Conservation (phyloP, 2,888 invertebrate species). For the Ornithoptera alexandrae region DNA sequence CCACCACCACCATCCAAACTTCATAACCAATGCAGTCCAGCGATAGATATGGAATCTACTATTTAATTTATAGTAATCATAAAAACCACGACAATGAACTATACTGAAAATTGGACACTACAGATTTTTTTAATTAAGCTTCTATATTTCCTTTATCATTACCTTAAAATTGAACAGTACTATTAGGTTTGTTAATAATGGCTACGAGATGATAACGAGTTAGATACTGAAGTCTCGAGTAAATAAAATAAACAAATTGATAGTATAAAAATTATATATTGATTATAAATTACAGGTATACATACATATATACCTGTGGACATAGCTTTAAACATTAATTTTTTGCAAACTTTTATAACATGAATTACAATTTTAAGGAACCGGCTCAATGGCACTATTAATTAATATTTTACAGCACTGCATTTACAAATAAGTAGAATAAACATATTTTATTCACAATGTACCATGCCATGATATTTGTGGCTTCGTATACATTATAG, state of each 20-base stretch:
- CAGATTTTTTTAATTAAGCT: too few relatives aligned
- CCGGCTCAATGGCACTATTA: slow-evolving; percentile 64
- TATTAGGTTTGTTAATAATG: neutral
- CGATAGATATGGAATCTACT: too few relatives aligned
- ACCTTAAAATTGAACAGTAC: too few relatives aligned
- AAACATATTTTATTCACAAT: slow-evolving; percentile 35
- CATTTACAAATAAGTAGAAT: slow-evolving; percentile 24
- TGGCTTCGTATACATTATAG: slow-evolving; percentile 36
- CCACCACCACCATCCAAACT: too few relatives aligned
- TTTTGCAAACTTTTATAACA: slow-evolving; percentile 33
- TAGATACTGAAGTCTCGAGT: neutral
- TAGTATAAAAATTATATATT: slow-evolving; percentile 67
- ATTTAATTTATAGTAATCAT: too few relatives aligned
- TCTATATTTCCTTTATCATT: too few relatives aligned
- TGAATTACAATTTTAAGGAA: slow-evolving; percentile 51
- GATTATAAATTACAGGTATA: slow-evolving; percentile 54
- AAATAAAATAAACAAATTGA: slow-evolving; percentile 34
- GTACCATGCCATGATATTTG: slow-evolving; percentile 35
- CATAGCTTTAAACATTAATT: slow-evolving; percentile 41
- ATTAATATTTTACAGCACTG: slow-evolving; percentile 31
- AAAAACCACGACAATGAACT: too few relatives aligned
- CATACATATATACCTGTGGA: slow-evolving; percentile 34
- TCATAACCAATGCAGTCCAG: too few relatives aligned
- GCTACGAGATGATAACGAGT: neutral
- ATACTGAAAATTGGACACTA: too few relatives aligned